Conservation (phyloP, 2,113 vertebrate species). For the Microtus pennsylvanicus region DNA sequence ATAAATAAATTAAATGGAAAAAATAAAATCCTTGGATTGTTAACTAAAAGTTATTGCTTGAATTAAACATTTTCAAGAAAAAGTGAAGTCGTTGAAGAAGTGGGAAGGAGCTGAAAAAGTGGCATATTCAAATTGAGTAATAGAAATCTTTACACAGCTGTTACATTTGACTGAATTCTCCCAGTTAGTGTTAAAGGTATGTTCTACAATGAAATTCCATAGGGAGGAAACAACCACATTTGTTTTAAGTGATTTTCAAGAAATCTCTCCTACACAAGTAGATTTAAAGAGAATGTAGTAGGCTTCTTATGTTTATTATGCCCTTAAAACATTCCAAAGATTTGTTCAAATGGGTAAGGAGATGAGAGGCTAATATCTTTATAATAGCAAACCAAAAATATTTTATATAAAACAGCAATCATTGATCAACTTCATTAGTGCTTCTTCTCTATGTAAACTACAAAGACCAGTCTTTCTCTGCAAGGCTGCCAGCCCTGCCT, state of each 20-base stretch:
- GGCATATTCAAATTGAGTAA: background rate
- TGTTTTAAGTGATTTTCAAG: conserved; percentile 50
- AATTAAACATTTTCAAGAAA: background rate
- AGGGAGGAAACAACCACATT: conserved; percentile 53
- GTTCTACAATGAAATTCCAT: conserved; percentile 17
- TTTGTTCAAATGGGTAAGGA: background rate
- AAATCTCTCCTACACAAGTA: background rate
- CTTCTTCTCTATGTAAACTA: conserved; percentile 12
- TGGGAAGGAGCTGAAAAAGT: background rate
- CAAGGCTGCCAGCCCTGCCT: background rate
- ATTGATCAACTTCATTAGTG: background rate
- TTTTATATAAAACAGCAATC: conserved; percentile 50
- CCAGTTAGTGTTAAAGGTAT: background rate
- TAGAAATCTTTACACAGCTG: background rate
- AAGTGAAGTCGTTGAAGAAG: background rate
- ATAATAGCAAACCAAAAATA: conserved; percentile 49
- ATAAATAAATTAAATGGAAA: background rate
- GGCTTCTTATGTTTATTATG: conserved; percentile 23
- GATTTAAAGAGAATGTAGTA: background rate
- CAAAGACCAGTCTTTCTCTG: background rate
- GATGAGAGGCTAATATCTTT: background rate
- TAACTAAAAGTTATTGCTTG: background rate
- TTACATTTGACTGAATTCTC: conserved; percentile 3
- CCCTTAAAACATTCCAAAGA: background rate
- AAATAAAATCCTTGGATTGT: background rate